Conservation (phyloP, 2,888 invertebrate species). For the Linnaemya vulpina region DNA sequence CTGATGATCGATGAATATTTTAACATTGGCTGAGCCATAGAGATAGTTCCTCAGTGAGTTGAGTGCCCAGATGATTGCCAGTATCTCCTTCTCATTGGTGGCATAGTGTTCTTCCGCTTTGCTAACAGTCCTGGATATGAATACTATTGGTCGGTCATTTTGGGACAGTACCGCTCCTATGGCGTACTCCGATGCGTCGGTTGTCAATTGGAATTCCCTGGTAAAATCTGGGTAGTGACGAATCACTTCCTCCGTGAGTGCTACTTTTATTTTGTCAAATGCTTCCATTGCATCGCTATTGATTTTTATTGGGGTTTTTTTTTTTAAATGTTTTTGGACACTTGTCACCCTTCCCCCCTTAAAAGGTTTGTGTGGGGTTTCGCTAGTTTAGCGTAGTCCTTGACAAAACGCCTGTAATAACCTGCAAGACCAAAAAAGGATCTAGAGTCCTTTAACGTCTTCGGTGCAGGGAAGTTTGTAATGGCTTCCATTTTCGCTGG, state of each 20-base stretch:
- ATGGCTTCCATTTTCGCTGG: slow-evolving; percentile 7
- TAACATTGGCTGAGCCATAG: background rate
- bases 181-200: background rate
- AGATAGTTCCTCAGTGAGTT: slow-evolving; percentile 23
- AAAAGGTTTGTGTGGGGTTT: slow-evolving; percentile 33
- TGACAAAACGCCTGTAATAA: slow-evolving; percentile 31
- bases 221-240: no score
- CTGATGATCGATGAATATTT: background rate
- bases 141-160: background rate
- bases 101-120: no score
- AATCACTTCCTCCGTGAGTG: no score
- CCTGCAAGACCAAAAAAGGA: slow-evolving; percentile 28
- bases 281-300: slow-evolving; percentile 22
- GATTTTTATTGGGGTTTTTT: slow-evolving; percentile 24
- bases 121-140: background rate
- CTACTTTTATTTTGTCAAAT: slow-evolving; percentile 45
- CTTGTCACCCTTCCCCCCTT: slow-evolving; percentile 34
- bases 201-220: slow-evolving; percentile 4
- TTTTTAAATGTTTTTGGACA: slow-evolving; percentile 41
- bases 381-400: slow-evolving; percentile 45
- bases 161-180: background rate
- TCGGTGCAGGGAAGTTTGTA: no score
- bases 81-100: background rate
- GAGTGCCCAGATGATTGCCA: background rate
- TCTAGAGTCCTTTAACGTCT: background rate